Evolutionary conservation across 1,140 invertebrate genomes (phyloP), one percentile per base, ranked within the genome.

Genomic region (Drosophila rhopaloa): DNA sequence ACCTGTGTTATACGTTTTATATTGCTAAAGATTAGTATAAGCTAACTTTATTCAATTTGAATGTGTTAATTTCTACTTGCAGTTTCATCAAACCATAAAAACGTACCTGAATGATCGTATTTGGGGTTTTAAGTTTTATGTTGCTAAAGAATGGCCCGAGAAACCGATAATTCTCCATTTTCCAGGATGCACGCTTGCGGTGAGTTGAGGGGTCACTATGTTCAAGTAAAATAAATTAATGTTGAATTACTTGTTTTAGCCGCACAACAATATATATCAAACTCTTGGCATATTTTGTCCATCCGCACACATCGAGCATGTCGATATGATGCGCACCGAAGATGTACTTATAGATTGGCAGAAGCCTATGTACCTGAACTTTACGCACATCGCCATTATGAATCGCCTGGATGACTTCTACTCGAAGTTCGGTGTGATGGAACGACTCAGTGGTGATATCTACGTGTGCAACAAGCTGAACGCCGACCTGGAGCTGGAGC

Each of bases 51-150:
- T 6, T 27, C 14, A 10, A 27, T 13, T 5, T 13, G 0, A 68
- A 19, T 24, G 13, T 19, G 14, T 0, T 0, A 14, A 24, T 9
- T 65, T 73, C 82, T 74, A 68, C 82, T 95, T 94, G 29, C 94
- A 97, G 96, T 97, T 97, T 94, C 96, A 97, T 94, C 96, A 97
- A 94, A 97, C 96, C 82, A 94, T 97, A 92, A 94, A 96, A 94
- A 97, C 96, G 93, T 97, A 95, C 94, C 94, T 96, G 92, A 95
- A 95, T 93, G 96, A 97, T 93, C 95, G 95, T 91, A 96, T 97
- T 92, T 97, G 96, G 96, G 95, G 97, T 89, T 97, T 97, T 93
- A 94, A 96, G 93, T 97, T 97, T 94, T 97, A 97, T 94, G 96
- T 97, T 89, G 95, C 95, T 88, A 96, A 97, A 93, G 95, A 94